Evolutionary conservation across 2,113 vertebrate species (phyloP).

Genomic region (Pteruthius melanotis): DNA sequence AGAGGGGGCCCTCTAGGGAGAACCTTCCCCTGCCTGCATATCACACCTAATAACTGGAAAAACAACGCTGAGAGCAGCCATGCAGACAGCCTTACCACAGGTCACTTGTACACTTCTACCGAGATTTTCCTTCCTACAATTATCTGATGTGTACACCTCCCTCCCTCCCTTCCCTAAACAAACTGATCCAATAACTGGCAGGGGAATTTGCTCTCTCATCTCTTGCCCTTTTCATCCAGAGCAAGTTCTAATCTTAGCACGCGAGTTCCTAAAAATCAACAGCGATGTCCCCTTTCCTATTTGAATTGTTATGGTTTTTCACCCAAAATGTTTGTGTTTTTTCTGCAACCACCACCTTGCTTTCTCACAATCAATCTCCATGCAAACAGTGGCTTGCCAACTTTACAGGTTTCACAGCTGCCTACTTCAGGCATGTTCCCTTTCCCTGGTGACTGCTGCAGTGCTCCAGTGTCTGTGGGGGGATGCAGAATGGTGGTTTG

Average conservation of each 20-base stretch:
- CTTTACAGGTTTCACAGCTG: not conserved
- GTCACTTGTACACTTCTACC: accelerated
- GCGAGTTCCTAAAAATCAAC: not conserved
- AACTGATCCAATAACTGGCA: not conserved
- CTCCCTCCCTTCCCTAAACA: not conserved
- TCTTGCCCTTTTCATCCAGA: not conserved
- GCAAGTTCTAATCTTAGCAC: not conserved
- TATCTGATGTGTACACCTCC: not conserved
- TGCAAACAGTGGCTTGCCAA: not conserved
- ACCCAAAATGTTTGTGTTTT: not conserved
- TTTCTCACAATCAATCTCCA: not conserved
- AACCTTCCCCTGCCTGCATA: not conserved
- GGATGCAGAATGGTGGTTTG: not conserved
- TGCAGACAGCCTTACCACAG: not conserved
- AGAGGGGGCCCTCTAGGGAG: constrained; percentile 17
- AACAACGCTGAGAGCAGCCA: not conserved
- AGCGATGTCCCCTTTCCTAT: not conserved
- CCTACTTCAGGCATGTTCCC: not conserved
- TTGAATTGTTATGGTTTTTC: not conserved
- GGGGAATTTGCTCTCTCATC: not conserved
- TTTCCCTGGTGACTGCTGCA: not conserved
- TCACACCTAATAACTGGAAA: not conserved
- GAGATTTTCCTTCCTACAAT: not conserved
- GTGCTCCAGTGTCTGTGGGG: not conserved
- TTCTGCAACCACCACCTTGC: not conserved